Evolutionary conservation across 2,888 invertebrate genomes (phyloP).

Genomic region (Phengaris arion): DNA sequence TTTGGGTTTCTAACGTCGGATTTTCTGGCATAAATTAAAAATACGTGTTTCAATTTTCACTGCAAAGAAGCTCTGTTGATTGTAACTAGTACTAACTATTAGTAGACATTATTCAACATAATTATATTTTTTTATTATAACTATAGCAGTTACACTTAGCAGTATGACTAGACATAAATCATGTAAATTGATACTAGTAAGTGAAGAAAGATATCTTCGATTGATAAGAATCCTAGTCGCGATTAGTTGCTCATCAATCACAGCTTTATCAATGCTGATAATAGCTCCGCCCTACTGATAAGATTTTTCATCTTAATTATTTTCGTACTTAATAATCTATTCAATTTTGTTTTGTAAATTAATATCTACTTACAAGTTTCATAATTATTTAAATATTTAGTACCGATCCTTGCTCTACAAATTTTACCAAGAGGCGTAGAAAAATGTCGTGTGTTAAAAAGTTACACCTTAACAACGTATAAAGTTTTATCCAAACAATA

Average conservation of each 20-base stretch:
- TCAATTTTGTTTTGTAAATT: not conserved
- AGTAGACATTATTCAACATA: too few relatives aligned
- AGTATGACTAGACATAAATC: not conserved
- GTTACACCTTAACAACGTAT: slow-evolving; percentile 28
- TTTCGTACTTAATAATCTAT: not conserved
- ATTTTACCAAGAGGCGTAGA: not conserved
- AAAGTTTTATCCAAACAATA: slow-evolving; percentile 37
- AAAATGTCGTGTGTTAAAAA: slow-evolving; percentile 10
- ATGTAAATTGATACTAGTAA: not conserved
- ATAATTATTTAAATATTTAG: too few relatives aligned
- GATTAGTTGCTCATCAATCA: not conserved
- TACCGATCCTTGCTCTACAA: too few relatives aligned
- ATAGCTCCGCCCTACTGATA: not conserved
- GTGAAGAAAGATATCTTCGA: not conserved
- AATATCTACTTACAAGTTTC: not conserved
- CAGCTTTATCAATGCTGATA: not conserved
- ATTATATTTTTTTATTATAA: too few relatives aligned
- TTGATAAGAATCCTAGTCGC: not conserved
- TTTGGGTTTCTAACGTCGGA: slow-evolving; percentile 29
- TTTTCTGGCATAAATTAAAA: slow-evolving; percentile 12
- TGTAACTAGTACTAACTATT: not conserved
- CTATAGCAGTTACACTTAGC: too few relatives aligned
- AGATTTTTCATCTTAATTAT: not conserved
- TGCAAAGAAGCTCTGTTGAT: not conserved
- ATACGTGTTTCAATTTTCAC: not conserved